Base-by-base conservation (phyloP, 2,888 invertebrate genomes). In the Dichetophora obliterata region DNA sequence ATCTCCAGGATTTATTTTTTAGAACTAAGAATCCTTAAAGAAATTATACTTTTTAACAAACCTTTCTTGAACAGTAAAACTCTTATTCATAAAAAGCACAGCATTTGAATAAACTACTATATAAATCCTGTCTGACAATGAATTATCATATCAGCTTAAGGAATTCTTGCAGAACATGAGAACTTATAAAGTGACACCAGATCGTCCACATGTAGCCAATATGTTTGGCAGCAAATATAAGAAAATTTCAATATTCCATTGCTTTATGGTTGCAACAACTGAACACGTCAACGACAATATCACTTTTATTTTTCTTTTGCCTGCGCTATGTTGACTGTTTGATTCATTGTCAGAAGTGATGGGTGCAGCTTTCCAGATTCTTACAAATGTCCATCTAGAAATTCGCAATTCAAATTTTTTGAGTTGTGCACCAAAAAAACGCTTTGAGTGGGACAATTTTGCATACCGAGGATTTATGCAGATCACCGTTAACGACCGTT, bases 351-450 rank as follows among this genome's bases (percentile, higher is more conserved):
- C 74, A 65, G 65, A 34, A 34, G 34, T 66, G 74, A 74, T 66
- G 37, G 54, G 74, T 63, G 59, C 71, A 57, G 24, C 14, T 6
- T 8, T 48, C 14, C 5, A 48, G 22, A 24, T 16, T 61, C 24
- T 48, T 74, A 22, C 24, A 52, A 65, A 74, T 66, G 74, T 54
- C 74, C 66, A 59, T 11, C 22, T 14, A 74, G 54, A 77, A 83
- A 82, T 85, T 88, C 85, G 87, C 86, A 87, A 88, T 87, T 88
- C 88, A 87, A 87, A 87, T 82, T 87, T 82, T 88, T 81, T 78
- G 85, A 84, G 86, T 86, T 85, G 86, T 85, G 61, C 31, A 50
- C 48, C 16, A 43, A 31, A 48, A 19, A 43, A 72, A 24, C n/a
- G 22, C 52, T n/a, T 34, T 31, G 54, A 27, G 54, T 16, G 22